A percentile compares a stretch with the other conserved stretches of the same genome.
Conservation (phyloP, 2,888 invertebrate species). For the Melipona beecheii region DNA sequence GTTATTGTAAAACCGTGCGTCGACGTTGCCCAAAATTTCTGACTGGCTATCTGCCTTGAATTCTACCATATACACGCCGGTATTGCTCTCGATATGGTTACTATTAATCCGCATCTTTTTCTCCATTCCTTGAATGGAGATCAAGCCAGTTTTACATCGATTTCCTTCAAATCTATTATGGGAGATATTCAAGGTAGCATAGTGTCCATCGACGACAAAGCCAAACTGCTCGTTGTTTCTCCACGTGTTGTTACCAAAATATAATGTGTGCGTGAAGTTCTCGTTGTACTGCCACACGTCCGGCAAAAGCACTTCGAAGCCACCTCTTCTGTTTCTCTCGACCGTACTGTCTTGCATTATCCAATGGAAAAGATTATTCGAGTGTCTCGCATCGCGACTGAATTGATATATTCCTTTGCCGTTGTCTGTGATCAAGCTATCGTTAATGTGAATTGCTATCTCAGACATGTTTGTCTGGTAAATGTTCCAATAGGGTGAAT, state of each 20-base stretch:
- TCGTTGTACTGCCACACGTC: slow-evolving; percentile 98
- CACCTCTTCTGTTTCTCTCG: slow-evolving; percentile 93
- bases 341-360: slow-evolving; percentile 93
- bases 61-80: slow-evolving; percentile 93
- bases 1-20: slow-evolving; percentile 92
- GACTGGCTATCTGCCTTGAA: slow-evolving; percentile 96
- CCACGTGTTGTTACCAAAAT: slow-evolving; percentile 94
- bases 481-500: slow-evolving; percentile 94
- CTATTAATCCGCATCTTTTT: slow-evolving; percentile 94
- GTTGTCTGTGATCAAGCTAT: slow-evolving; percentile 93
- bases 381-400: slow-evolving; percentile 96
- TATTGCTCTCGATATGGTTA: slow-evolving; percentile 92
- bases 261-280: slow-evolving; percentile 96
- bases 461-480: slow-evolving; percentile 94
- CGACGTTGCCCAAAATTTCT: slow-evolving; percentile 94
- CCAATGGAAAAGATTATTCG: slow-evolving; percentile 99
- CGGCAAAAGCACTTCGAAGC: slow-evolving; percentile 95
- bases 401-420: slow-evolving; percentile 94
- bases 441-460: slow-evolving; percentile 95
- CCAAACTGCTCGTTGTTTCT: slow-evolving; percentile 93
- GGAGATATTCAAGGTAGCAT: slow-evolving; percentile 94
- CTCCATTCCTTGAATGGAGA: slow-evolving; percentile 97
- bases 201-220: slow-evolving; percentile 96
- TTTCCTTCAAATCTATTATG: slow-evolving; percentile 94
- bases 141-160: slow-evolving; percentile 91